Percentiles rank a stretch among this genome's conserved stretches.
Evolutionary conservation across 35 echinoderm and acorn worm genomes (phyloP).

Genomic region (Apostichopus californicus): DNA sequence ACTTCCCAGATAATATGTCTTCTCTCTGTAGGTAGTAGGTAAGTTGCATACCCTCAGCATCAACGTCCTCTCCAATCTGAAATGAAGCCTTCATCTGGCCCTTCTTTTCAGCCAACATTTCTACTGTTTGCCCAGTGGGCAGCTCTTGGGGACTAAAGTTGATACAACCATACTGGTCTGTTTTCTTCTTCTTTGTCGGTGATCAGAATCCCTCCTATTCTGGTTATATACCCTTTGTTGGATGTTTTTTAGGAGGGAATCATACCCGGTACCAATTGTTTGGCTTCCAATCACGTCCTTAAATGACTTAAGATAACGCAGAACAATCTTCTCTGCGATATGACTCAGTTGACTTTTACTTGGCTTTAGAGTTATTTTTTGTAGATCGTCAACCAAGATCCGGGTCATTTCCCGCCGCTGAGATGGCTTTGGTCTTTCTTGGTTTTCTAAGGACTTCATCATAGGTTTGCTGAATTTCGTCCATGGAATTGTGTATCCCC

Average conservation of each 20-base stretch:
- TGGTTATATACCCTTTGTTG: slow-evolving; percentile 41
- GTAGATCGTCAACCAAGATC: slow-evolving; percentile 9
- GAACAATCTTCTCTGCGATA: not conserved
- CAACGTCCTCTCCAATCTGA: not conserved
- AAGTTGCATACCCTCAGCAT: not conserved
- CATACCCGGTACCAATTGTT: slow-evolving; percentile 29
- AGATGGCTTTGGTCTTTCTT: not conserved
- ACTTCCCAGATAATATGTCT: not conserved
- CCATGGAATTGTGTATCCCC: slow-evolving; percentile 1
- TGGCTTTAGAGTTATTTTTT: not conserved
- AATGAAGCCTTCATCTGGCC: not conserved
- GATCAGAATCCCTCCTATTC: not conserved
- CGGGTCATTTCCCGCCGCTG: slow-evolving; percentile 39
- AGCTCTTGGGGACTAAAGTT: slow-evolving; percentile 31
- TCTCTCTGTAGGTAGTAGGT: slow-evolving; percentile 29
- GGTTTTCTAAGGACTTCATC: not conserved
- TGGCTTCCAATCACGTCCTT: slow-evolving; percentile 34
- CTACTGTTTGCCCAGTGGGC: not conserved
- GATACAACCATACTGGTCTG: slow-evolving; percentile 29
- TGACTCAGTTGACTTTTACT: slow-evolving; percentile 38
- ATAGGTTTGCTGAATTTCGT: slow-evolving; percentile 7
- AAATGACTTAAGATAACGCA: not conserved
- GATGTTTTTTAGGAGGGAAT: slow-evolving; percentile 28
- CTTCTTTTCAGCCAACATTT: not conserved
- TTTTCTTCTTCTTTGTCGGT: not conserved